A percentile compares a stretch with the other conserved stretches of the same genome.
These are phyloP conservation scores for Spilosoma lubricipeda DNA, from an alignment of 2,888 invertebrate species.

Conservation along the genomic window DNA sequence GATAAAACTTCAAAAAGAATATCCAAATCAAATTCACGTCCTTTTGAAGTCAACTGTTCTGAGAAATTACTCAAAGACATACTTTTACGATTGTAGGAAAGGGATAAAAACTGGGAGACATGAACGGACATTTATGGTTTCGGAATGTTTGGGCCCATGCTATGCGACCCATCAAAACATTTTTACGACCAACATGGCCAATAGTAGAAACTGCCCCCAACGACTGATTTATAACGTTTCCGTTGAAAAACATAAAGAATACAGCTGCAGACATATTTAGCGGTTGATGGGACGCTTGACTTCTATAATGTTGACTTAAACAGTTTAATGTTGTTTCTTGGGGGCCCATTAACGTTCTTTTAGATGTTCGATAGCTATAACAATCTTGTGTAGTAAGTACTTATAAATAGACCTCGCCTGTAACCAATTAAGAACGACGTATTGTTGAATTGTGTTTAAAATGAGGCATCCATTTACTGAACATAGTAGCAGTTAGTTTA, in stretches of 20 bases:
- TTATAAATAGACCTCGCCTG: conserved; percentile 21
- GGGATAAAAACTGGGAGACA: conserved; percentile 62
- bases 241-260: conserved; percentile 74
- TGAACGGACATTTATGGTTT: conserved; percentile 72
- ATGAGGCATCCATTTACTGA: not conserved
- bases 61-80: conserved; percentile 76
- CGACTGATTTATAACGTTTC: conserved; percentile 77
- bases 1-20: conserved; percentile 34
- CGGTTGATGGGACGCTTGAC: conserved; percentile 65
- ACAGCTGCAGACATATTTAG: conserved; percentile 79
- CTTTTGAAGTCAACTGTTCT: conserved; percentile 78
- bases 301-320: conserved; percentile 52
- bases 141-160: conserved; percentile 67
- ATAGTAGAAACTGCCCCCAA: conserved; percentile 65
- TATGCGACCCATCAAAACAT: conserved; percentile 71
- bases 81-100: conserved; percentile 64
- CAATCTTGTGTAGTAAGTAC: conserved; percentile 24
- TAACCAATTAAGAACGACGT: conserved; percentile 3
- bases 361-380: conserved; percentile 34
- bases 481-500: not conserved
- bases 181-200: conserved; percentile 78
- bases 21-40: conserved; percentile 55
- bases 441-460: not conserved
- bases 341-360: conserved; percentile 50
- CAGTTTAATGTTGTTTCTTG: conserved; percentile 51